phyloP scores from a whole-genome alignment of 2,797 vertebrate species.

The Tapirus indicus region DNA sequence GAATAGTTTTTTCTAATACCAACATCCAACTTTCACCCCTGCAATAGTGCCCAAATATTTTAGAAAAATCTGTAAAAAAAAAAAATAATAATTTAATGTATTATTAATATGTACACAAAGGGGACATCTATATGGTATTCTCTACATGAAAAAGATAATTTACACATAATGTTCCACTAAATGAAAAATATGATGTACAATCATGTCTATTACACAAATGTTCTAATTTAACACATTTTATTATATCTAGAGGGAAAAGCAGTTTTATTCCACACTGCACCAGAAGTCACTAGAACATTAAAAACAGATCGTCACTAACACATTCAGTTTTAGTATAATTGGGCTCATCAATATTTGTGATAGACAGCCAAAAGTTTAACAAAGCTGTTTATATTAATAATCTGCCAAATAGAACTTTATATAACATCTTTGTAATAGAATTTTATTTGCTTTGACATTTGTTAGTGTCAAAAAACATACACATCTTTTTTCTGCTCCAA shows the following conservation, averaged over 20 bases:
- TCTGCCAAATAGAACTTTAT: neutral
- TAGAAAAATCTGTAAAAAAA: constrained; percentile 24
- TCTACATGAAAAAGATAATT: constrained; percentile 40
- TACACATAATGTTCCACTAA: constrained; percentile 31
- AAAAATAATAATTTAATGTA: neutral
- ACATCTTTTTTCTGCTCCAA: neutral
- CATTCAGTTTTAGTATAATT: constrained; percentile 47
- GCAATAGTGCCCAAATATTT: neutral
- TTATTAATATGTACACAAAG: constrained; percentile 37
- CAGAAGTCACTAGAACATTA: constrained; percentile 20
- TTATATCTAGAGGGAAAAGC: constrained; percentile 23
- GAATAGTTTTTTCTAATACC: constrained; percentile 38
- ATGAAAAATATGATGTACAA: constrained; percentile 46
- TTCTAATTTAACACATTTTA: constrained; percentile 47
- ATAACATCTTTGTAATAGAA: constrained; percentile 1
- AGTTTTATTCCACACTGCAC: constrained; percentile 25
- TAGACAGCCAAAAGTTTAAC: constrained; percentile 36
- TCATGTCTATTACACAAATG: neutral
- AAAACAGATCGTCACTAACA: constrained; percentile 30
- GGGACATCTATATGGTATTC: neutral
- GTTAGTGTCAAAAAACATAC: neutral
- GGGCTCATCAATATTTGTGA: constrained; percentile 29
- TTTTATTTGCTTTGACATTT: constrained; percentile 21
- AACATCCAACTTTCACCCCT: neutral
- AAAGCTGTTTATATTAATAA: constrained; percentile 52